Base-by-base conservation (phyloP, 2,888 invertebrate genomes). In the Mythimna albipuncta region DNA sequence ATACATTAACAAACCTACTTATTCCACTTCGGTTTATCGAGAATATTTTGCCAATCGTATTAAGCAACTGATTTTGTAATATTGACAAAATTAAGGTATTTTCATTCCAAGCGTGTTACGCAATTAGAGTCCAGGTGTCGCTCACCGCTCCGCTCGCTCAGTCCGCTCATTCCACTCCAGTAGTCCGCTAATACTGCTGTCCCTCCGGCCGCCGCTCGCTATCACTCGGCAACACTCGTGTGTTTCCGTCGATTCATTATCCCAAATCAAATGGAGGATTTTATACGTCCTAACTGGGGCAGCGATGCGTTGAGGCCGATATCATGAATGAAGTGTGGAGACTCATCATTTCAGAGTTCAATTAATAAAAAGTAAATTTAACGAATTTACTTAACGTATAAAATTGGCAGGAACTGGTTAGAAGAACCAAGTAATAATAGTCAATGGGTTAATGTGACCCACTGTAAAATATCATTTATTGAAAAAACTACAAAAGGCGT, bases 241-340 rank as follows among this genome's bases (percentile, higher is more conserved):
- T 64, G 79, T 68, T 64, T 62, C 81, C 44, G 55, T 75, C 75
- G 32, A 75, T 62, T 62, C 41, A 76, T 65, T 76, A 79, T 79
- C 64, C 76, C 72, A 65, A 65, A 79, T 76, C 79, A 76, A 76
- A 79, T 64, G 19, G 55, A 52, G 55, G 57, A 57, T 72, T 72
- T 76, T 57, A 77, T 63, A 44, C 70, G 52, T 70, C 57, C 32
- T 62, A 62, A 69, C 70, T 67, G 47, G 44, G 26, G 41, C 41
- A 62, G 32, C 44, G 70, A 69, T 44, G 69, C 57, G 50, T 77
- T n/a, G 19, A 52, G 32, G 6, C 41, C 38, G 47, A 77, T 77
- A 32, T 9, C n/a, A 61, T 32, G 38, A 47, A 41, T 21, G 26
- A 72, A 13, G 38, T 47, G 38, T 38, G 44, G 44, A 19, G n/a